Evolutionary conservation across 2,888 invertebrate species (phyloP), one percentile per base, ranked within the genome.

Genomic region (Flexamia atlantica): DNA sequence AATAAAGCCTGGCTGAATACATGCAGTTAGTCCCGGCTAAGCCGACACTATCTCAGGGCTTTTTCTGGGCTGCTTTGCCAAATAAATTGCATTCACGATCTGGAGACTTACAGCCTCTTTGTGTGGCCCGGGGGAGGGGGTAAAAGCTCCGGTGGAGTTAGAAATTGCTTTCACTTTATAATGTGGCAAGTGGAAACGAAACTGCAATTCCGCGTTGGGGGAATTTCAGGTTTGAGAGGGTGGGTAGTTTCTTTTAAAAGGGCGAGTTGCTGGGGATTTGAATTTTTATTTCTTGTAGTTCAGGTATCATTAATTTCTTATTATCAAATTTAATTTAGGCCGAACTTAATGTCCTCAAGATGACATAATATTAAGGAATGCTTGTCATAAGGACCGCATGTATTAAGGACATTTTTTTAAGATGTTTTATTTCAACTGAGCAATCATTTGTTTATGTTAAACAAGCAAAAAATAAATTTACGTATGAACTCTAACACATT

Each of bases 21-120:
- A 72, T 72, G 72, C 64, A 30, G 64, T 64, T 64, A 64, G 64
- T 64, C 64, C n/a, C 72, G 23, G 72, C 72, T 72, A 72, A 72
- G 72, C 72, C 72, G 40, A 36, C 72, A 72, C 40, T 72, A 72
- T 72, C 72, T 40, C 40, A 36, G 28, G 40, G 72, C 72, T 68
- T 72, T 72, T 72, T 72, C 72, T 40, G 20, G 72, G 36, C 72
- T 40, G 72, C 72, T 72, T 72, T 72, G 30, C 40, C 72, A 72
- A 72, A 72, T 72, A 72, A 72, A 72, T 72, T 72, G 72, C 72
- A 72, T 72, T 72, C 72, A 72, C 72, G 72, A 72, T 72, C 40
- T 72, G 25, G 36, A 20, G 72, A 72, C 40, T 72, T 72, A 72
- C 40, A 72, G 72, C 40, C 20, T 64, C 72, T 72, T 46, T 42